Base-by-base conservation (phyloP, 2,888 invertebrate species). In the Eristalis arbustorum region DNA sequence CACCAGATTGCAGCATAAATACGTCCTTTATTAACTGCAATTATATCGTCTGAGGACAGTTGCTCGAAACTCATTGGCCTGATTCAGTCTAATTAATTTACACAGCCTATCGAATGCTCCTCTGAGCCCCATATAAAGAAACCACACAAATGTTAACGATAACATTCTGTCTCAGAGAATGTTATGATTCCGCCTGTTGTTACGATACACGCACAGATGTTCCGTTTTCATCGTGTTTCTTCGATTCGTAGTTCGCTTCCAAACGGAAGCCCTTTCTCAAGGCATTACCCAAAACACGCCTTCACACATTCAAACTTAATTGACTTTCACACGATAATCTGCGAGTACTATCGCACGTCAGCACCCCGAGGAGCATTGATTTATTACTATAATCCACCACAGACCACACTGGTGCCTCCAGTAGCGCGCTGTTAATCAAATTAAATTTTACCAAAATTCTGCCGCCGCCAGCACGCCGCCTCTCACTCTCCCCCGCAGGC, bases 361-460 rank as follows among this genome's bases (percentile, higher is more conserved):
- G 28, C 37, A 25, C 23, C 37, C 18, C 18, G 62, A 25, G 37
- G 34, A 49, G 23, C 22, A 69, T 28, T 66, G 57, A 64, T 72
- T 72, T 49, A 66, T 72, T 79, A 23, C 49, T 49, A 49, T 73
- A n/a, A 61, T 72, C 37, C 18, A 25, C 22, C 40, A 22, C 63
- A 25, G 14, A 25, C 22, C 40, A 22, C 63, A 25, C 49, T 49
- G 49, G 49, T 49, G 49, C 49, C 23, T 18, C 6, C 23, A 25
- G 57, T 57, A 37, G n/a, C 18, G 10, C 18, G 40, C 22, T 63
- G 71, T 56, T 69, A 56, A 77, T 77, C 68, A 64, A 71, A 79
- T 61, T 49, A 66, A 59, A 34, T 61, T 61, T 61, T 66, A 66
- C 56, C 57, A 66, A 59, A 76, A 77, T 63, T 56, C 22, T n/a